A percentile compares a stretch with the other conserved stretches of the same genome.
Evolutionary conservation across 2,113 vertebrate genomes (phyloP).

Genomic region (Choloepus hoffmanni): DNA sequence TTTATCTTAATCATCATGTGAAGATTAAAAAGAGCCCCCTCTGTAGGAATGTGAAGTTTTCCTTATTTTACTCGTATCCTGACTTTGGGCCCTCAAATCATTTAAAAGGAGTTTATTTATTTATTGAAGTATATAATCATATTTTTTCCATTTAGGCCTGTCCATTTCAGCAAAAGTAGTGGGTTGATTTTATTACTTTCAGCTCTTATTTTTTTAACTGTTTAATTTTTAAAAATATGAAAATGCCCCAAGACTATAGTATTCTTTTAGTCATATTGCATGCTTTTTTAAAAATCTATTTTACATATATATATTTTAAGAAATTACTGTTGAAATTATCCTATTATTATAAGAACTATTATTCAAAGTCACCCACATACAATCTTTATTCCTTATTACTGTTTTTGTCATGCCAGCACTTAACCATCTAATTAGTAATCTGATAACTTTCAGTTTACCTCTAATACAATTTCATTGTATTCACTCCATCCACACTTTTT

Average conservation of each 20-base stretch:
- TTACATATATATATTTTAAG: constrained; percentile 53
- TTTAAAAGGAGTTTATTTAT: background rate
- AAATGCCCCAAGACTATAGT: background rate
- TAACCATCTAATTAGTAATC: background rate
- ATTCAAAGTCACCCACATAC: constrained; percentile 53
- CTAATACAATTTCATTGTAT: background rate
- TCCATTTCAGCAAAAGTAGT: constrained; percentile 2
- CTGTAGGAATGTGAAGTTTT: background rate
- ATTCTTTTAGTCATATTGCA: constrained; percentile 26
- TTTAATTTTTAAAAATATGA: background rate
- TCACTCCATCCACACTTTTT: background rate
- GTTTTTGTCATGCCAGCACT: background rate
- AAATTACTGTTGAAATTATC: constrained; percentile 54
- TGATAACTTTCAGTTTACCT: constrained; percentile 33
- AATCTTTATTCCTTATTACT: constrained; percentile 53
- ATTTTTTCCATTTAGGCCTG: constrained; percentile 38
- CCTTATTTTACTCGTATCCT: background rate
- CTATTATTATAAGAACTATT: constrained; percentile 53
- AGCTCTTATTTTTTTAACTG: background rate
- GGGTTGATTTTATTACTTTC: constrained; percentile 52
- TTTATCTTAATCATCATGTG: background rate
- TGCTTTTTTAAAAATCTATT: constrained; percentile 37
- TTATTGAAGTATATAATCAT: background rate
- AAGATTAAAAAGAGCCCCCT: background rate
- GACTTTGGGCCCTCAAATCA: background rate